Evolutionary conservation across 1,140 invertebrate genomes (phyloP).

Genomic region (Radopholus similis): DNA sequence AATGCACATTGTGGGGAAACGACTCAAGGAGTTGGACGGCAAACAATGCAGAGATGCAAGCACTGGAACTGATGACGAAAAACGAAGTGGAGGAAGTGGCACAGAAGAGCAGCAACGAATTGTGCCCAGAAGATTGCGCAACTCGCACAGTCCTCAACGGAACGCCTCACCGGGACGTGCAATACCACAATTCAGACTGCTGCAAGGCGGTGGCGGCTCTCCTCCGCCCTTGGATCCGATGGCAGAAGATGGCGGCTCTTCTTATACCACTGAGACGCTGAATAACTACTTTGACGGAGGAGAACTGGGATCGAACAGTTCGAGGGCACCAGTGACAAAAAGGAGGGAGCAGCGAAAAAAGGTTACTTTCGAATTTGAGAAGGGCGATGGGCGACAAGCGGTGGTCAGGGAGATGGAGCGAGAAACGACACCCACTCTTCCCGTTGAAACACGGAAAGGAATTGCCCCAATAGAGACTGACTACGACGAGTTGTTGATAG

Average conservation of each 20-base stretch:
- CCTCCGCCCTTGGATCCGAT: slow-evolving; percentile 44
- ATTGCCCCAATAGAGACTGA: slow-evolving; percentile 1
- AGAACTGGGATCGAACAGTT: no score
- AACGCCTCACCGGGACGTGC: slow-evolving; percentile 37
- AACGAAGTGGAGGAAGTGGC: no score
- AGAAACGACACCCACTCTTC: no score
- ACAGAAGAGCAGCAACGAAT: no score
- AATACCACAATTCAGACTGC: slow-evolving; percentile 33
- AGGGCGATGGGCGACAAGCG: no score
- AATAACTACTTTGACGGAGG: slow-evolving; percentile 10
- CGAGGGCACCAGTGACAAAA: no score
- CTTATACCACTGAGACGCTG: slow-evolving; percentile 38
- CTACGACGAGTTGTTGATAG: slow-evolving; percentile 38
- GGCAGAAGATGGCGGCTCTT: slow-evolving; percentile 38
- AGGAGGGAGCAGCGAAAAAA: slow-evolving; percentile 32
- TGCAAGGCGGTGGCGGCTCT: slow-evolving; percentile 18
- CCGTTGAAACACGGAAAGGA: neutral
- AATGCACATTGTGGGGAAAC: slow-evolving; percentile 38
- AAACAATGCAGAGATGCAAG: slow-evolving; percentile 34
- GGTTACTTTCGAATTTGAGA: slow-evolving; percentile 44
- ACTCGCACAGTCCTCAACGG: slow-evolving; percentile 10
- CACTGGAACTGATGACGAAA: neutral
- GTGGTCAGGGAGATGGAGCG: no score
- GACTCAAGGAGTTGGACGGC: slow-evolving; percentile 39
- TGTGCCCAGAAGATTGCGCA: neutral